Conservation (phyloP, 2,797 vertebrate genomes). For the Crossoptilon crossoptilon region DNA sequence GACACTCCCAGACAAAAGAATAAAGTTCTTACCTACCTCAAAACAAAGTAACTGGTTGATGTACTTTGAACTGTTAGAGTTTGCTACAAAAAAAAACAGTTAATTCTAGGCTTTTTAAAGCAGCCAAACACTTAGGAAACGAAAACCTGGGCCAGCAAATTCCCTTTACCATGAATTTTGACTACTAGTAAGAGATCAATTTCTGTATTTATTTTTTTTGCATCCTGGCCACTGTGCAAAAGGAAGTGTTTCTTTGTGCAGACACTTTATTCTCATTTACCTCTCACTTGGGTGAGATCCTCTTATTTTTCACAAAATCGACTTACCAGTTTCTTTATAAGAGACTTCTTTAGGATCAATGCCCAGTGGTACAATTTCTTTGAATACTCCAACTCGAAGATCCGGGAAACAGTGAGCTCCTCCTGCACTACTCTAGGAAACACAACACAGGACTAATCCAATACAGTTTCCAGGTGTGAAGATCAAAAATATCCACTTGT, state of each 20-base stretch:
- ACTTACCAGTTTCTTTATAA: conserved; percentile 89
- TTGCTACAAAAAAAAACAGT: not conserved
- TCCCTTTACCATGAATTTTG: not conserved
- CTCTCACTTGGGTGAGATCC: not conserved
- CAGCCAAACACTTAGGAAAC: not conserved
- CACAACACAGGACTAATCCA: conserved; percentile 45
- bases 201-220: not conserved
- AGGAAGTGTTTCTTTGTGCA: not conserved
- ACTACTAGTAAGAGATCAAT: not conserved
- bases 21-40: not conserved
- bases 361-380: conserved; percentile 97
- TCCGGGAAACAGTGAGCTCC: conserved; percentile 91
- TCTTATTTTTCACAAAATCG: conserved; percentile 19
- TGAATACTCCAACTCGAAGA: conserved; percentile 90
- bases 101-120: not conserved
- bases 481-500: not conserved
- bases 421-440: conserved; percentile 89
- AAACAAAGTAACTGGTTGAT: not conserved
- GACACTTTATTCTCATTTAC: not conserved
- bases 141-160: not conserved
- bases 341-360: conserved; percentile 89
- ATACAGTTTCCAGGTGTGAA: not conserved
- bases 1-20: not conserved
- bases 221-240: not conserved
- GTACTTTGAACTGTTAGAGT: not conserved